phyloP scores from a whole-genome alignment of 2,888 invertebrate genomes.

The Ashinkailepas kermadecensis region DNA sequence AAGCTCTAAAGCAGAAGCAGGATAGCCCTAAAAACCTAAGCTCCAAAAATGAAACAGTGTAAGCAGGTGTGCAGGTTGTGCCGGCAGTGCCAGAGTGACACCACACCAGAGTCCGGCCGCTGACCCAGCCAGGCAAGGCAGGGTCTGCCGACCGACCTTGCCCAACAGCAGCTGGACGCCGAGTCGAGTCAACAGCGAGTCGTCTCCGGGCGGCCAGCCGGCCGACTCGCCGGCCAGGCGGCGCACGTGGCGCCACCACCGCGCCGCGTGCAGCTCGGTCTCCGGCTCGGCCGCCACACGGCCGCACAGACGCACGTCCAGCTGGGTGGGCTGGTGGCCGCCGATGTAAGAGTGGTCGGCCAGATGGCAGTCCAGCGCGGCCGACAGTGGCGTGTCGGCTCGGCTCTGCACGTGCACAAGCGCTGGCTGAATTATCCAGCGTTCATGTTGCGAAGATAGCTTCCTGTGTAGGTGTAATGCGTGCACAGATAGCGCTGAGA shows the following conservation, averaged over 20 bases:
- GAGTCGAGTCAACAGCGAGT: slow-evolving; percentile 25
- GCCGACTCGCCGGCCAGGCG: slow-evolving; percentile 23
- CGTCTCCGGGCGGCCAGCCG: slow-evolving; percentile 27
- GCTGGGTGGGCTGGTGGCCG: slow-evolving; percentile 28
- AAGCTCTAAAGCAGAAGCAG: no score
- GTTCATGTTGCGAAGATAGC: no score
- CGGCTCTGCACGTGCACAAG: not conserved
- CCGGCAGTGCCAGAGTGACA: no score
- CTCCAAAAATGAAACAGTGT: no score
- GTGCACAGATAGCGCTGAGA: no score
- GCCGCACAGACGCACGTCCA: slow-evolving; percentile 26
- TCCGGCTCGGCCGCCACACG: not conserved
- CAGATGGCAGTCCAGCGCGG: slow-evolving; percentile 28
- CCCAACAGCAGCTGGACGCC: slow-evolving; percentile 23
- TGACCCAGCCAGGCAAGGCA: no score
- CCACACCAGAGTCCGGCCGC: no score
- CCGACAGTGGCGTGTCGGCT: slow-evolving; percentile 18
- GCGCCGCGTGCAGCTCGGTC: slow-evolving; percentile 25
- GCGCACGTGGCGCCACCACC: slow-evolving; percentile 30
- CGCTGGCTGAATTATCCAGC: no score
- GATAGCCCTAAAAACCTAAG: no score
- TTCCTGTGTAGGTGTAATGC: no score
- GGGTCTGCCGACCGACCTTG: slow-evolving; percentile 21
- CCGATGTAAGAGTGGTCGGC: slow-evolving; percentile 27
- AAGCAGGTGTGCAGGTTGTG: no score